These are phyloP conservation scores for Anoplopoma fimbria DNA, from an alignment of 2,113 vertebrate genomes.

Conservation along the genomic window DNA sequence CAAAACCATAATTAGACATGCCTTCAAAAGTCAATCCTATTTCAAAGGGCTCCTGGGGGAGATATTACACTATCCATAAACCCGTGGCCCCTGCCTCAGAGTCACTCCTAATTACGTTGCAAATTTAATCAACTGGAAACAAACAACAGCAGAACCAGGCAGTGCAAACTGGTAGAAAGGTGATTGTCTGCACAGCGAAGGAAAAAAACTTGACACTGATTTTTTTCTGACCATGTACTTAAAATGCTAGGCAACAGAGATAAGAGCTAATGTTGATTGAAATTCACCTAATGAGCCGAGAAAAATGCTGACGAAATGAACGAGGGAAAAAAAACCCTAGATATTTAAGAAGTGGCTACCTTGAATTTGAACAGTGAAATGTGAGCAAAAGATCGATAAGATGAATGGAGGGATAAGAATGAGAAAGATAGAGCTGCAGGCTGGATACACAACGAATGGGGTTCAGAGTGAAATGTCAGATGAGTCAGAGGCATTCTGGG, in stretches of 20 bases:
- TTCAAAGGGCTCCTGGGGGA: conserved; percentile 66
- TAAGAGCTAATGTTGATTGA: conserved; percentile 40
- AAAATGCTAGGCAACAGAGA: conserved; percentile 20
- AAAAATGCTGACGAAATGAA: conserved; percentile 39
- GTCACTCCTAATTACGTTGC: conserved; percentile 72
- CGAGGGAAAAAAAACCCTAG: background rate
- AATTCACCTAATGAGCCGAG: conserved; percentile 43
- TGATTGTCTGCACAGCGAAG: conserved; percentile 10
- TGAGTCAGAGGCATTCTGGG: conserved; percentile 79
- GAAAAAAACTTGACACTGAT: background rate
- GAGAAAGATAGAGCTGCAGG: conserved; percentile 35
- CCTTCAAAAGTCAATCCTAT: conserved; percentile 68
- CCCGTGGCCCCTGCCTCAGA: conserved; percentile 59
- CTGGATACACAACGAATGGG: conserved; percentile 47
- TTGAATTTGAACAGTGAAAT: conserved; percentile 57
- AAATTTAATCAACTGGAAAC: conserved; percentile 71
- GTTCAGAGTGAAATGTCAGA: conserved; percentile 79
- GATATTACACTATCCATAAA: conserved; percentile 62
- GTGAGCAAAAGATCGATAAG: conserved; percentile 48
- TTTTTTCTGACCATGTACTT: conserved; percentile 22
- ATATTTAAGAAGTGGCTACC: conserved; percentile 49
- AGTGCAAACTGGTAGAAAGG: conserved; percentile 2
- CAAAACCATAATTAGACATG: conserved; percentile 69
- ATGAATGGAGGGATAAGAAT: conserved; percentile 47
- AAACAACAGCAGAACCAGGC: conserved; percentile 48